These are phyloP conservation scores for Strongylocentrotus purpuratus DNA, from an alignment of 35 echinoderm and acorn worm species.

Conservation along the genomic window DNA sequence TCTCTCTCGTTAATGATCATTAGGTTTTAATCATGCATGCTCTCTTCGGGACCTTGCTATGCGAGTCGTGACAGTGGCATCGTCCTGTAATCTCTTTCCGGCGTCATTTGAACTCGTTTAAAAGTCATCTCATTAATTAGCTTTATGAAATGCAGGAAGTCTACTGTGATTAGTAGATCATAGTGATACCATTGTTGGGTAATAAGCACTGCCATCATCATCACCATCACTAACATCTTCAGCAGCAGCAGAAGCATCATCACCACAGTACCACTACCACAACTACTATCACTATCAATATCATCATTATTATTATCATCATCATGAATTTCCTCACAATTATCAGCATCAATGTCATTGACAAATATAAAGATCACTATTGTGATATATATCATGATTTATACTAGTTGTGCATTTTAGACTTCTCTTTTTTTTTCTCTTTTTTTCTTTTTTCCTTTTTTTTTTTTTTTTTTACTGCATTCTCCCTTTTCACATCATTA, in stretches of 20 bases:
- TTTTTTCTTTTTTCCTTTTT: background rate
- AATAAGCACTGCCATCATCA: background rate
- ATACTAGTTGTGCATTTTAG: background rate
- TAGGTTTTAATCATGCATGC: background rate
- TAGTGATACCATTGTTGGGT: background rate
- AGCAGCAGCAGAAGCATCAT: background rate
- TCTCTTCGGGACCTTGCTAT: background rate
- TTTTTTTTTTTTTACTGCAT: too few species aligned
- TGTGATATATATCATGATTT: background rate
- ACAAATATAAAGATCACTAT: background rate
- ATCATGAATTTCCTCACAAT: background rate
- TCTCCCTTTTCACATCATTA: too few species aligned
- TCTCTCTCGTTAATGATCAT: background rate
- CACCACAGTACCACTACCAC: background rate
- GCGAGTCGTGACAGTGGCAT: background rate
- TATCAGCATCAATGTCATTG: background rate
- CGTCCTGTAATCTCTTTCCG: background rate
- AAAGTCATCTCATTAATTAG: slow-evolving; percentile 13
- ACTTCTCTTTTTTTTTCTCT: background rate
- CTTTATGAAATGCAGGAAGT: background rate
- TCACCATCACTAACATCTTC: background rate
- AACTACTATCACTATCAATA: background rate
- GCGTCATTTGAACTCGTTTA: background rate
- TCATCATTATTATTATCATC: background rate
- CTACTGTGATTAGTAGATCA: background rate